Evolutionary conservation across 2,888 invertebrate species (phyloP).

Genomic region (Globia sparganii): DNA sequence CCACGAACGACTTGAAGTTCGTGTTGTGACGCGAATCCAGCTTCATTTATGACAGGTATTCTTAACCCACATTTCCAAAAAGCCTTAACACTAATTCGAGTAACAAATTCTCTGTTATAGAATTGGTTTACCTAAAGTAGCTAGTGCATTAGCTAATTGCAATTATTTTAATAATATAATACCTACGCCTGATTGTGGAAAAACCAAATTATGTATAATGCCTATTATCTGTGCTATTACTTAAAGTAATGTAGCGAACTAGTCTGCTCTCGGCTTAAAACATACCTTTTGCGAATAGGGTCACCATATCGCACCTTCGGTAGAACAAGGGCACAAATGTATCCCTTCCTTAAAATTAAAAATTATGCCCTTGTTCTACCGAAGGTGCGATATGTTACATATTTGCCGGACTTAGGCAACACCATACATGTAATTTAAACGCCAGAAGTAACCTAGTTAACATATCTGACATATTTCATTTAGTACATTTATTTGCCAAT

Average conservation of each 20-base stretch:
- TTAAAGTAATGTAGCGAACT: neutral
- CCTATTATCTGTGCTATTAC: no score
- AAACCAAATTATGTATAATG: neutral
- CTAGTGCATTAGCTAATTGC: neutral
- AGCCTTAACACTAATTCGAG: neutral
- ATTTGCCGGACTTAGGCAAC: slow-evolving; percentile 45
- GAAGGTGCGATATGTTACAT: no score
- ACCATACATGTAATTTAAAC: slow-evolving; percentile 9
- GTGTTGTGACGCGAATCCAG: no score
- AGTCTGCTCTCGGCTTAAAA: slow-evolving; percentile 28
- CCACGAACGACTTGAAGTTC: no score
- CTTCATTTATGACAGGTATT: neutral
- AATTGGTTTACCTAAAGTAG: neutral
- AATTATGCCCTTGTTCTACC: no score
- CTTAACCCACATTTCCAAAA: neutral
- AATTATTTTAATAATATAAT: neutral
- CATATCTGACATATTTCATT: slow-evolving; percentile 6
- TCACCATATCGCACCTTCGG: no score
- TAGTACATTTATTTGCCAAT: slow-evolving; percentile 14
- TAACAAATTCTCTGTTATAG: neutral
- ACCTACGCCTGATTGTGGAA: neutral
- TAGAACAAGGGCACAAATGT: no score
- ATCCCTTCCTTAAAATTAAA: no score
- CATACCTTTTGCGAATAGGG: slow-evolving; percentile 56
- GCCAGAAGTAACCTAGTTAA: slow-evolving; percentile 28